Conservation (phyloP, 2,113 vertebrate genomes). For the Hippocampus mohnikei region DNA sequence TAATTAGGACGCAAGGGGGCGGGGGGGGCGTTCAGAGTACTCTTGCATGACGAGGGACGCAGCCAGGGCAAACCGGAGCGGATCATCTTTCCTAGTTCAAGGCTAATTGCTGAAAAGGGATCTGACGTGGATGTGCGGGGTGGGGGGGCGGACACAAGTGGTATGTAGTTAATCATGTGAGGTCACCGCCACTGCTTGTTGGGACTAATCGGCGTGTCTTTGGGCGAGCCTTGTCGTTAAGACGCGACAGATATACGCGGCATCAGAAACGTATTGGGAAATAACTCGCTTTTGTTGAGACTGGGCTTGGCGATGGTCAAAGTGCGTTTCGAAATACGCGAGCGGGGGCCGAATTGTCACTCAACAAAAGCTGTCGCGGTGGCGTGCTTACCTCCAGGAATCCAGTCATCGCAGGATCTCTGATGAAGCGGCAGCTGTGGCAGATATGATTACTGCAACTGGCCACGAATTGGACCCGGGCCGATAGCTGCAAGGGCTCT, state of each 20-base stretch:
- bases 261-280: not conserved
- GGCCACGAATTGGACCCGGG: conserved; percentile 70
- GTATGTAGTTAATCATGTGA: conserved; percentile 61
- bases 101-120: conserved; percentile 72
- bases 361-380: conserved; percentile 38
- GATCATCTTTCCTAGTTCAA: conserved; percentile 80
- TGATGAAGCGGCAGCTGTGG: conserved; percentile 79
- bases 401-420: conserved; percentile 56
- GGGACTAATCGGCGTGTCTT: conserved; percentile 45
- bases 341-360: conserved; percentile 33
- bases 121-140: conserved; percentile 62
- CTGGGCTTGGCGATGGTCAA: not conserved
- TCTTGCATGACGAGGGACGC: conserved; percentile 71
- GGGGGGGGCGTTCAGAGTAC: conserved; percentile 71
- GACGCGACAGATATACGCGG: conserved; percentile 10
- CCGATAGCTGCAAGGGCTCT: conserved; percentile 22
- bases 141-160: conserved; percentile 31
- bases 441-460: conserved; percentile 82
- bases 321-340: conserved; percentile 7
- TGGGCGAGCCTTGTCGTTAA: conserved; percentile 24
- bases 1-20: conserved; percentile 77
- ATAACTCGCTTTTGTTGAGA: not conserved
- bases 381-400: conserved; percentile 46
- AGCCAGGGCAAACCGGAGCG: conserved; percentile 68
- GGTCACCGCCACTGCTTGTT: conserved; percentile 62